phyloP scores from a whole-genome alignment of 2,113 vertebrate species.

The Jaculus jaculus region DNA sequence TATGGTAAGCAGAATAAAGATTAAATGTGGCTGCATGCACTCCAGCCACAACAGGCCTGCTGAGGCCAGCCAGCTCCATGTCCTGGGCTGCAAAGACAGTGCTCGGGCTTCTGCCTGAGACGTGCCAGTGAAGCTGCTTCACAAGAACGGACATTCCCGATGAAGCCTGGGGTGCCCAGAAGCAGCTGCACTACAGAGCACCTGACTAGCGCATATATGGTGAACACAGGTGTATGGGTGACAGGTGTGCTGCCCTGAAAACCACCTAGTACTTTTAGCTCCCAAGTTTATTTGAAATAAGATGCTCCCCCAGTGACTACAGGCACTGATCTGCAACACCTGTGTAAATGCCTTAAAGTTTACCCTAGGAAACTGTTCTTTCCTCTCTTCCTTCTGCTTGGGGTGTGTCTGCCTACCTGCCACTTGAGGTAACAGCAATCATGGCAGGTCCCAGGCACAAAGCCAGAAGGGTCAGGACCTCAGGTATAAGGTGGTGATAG shows the following conservation, averaged over 20 bases:
- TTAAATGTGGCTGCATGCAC: fast-evolving
- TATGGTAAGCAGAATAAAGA: background rate
- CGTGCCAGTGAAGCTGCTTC: fast-evolving
- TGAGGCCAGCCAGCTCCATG: fast-evolving
- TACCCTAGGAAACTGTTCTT: background rate
- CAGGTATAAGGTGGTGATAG: background rate
- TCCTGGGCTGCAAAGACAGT: no score
- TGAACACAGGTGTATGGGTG: background rate
- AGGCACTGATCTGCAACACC: background rate
- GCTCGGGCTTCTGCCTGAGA: background rate
- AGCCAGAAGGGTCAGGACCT: background rate
- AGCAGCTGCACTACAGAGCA: background rate
- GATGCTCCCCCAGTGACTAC: no score
- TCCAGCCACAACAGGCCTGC: background rate
- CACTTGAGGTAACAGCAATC: background rate
- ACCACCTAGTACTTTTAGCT: background rate
- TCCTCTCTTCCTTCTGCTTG: background rate
- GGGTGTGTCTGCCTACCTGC: no score
- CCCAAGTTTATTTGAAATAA: background rate
- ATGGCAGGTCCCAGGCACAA: background rate
- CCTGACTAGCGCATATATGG: background rate
- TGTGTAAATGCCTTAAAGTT: background rate
- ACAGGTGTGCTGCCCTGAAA: background rate
- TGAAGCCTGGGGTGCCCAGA: background rate
- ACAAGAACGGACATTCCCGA: background rate